Conservation (phyloP, 2,797 vertebrate genomes). For the Girardinus metallicus region DNA sequence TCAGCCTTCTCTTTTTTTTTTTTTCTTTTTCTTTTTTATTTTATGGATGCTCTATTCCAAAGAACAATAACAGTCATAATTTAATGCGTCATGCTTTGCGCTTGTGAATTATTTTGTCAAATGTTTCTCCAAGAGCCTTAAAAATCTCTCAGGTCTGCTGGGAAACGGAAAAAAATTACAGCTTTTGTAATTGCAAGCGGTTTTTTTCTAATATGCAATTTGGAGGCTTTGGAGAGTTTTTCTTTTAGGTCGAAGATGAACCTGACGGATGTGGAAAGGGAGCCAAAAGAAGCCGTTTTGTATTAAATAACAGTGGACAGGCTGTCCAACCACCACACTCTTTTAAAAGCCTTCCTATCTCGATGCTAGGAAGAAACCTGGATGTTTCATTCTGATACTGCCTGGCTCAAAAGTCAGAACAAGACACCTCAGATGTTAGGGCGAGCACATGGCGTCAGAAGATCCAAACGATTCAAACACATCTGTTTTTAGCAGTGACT, state of each 20-base stretch:
- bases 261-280: conserved; percentile 13
- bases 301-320: background rate
- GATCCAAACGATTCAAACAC: background rate
- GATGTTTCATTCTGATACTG: conserved; percentile 19
- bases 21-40: background rate
- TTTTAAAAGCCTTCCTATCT: conserved; percentile 21
- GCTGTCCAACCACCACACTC: background rate
- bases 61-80: conserved; percentile 36
- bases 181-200: conserved; percentile 32
- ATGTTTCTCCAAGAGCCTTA: conserved; percentile 39
- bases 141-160: conserved; percentile 17
- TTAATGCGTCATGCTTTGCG: conserved; percentile 11
- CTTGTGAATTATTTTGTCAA: background rate
- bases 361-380: conserved; percentile 13
- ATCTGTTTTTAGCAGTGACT: too few relatives aligned
- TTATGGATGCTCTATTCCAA: background rate
- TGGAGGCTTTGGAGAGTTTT: background rate
- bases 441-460: background rate
- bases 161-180: conserved; percentile 14
- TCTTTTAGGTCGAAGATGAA: background rate
- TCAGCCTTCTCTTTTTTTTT: background rate
- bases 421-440: background rate
- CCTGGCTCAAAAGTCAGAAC: background rate
- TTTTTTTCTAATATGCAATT: conserved; percentile 27
- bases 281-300: background rate